These are phyloP conservation scores for Chorisops tibialis DNA, from an alignment of 2,888 invertebrate genomes.

Conservation along the genomic window DNA sequence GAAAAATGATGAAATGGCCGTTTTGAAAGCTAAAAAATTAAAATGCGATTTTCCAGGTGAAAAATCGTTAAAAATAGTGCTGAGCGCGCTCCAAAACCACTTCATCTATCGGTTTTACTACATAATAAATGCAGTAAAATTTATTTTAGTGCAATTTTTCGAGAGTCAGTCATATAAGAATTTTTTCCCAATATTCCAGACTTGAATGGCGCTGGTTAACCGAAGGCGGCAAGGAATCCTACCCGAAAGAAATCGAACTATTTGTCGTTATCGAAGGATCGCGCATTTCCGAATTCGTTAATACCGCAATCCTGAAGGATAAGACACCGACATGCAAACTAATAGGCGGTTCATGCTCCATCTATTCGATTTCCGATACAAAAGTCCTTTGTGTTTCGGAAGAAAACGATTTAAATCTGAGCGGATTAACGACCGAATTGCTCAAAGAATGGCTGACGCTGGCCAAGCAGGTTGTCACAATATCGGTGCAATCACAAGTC, in stretches of 20 bases:
- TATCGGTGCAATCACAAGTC: constrained; percentile 45
- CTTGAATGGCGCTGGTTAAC: constrained; percentile 26
- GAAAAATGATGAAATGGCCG: too few relatives aligned
- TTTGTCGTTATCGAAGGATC: constrained; percentile 45
- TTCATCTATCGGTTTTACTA: too few relatives aligned
- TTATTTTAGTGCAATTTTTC: too few relatives aligned
- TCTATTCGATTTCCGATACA: constrained; percentile 30
- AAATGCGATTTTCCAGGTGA: too few relatives aligned
- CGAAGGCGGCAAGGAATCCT: constrained; percentile 9
- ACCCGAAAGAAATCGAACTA: constrained; percentile 24
- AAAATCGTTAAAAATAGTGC: too few relatives aligned
- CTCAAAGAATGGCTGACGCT: constrained; percentile 41
- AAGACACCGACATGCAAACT: constrained; percentile 40
- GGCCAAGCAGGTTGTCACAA: constrained; percentile 43
- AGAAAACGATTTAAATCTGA: constrained; percentile 43
- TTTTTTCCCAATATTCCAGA: constrained; percentile 22
- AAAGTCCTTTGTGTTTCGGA: constrained; percentile 42
- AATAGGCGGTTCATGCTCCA: constrained; percentile 32
- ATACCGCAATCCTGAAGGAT: constrained; percentile 37
- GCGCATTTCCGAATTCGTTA: constrained; percentile 42
- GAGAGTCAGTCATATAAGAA: too few relatives aligned
- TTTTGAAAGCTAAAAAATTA: too few relatives aligned
- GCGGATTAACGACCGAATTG: constrained; percentile 44
- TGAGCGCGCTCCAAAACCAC: too few relatives aligned
- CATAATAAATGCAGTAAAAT: too few relatives aligned